A percentile compares a stretch with the other conserved stretches of the same genome.
Conservation (phyloP, 2,113 vertebrate species). For the Corvus hawaiiensis region DNA sequence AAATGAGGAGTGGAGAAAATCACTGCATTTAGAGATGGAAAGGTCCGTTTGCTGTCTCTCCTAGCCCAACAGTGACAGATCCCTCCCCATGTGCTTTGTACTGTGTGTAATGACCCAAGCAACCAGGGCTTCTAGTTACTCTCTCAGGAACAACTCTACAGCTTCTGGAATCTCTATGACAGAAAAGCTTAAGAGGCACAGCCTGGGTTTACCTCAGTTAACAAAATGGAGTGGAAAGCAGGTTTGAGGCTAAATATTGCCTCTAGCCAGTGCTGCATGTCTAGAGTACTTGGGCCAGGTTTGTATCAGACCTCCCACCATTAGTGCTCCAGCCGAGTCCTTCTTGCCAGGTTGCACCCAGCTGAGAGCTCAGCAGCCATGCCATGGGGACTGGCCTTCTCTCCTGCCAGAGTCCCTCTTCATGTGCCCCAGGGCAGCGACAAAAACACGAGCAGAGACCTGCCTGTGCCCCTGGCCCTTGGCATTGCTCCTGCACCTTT, state of each 20-base stretch:
- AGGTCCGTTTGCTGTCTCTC: conserved; percentile 19
- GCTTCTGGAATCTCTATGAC: background rate
- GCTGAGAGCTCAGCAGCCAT: background rate
- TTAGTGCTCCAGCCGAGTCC: background rate
- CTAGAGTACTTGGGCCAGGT: background rate
- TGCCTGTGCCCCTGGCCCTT: background rate
- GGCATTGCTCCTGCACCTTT: background rate
- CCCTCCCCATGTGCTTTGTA: background rate
- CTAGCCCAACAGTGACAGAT: background rate
- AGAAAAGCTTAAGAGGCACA: background rate
- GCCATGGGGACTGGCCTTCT: background rate
- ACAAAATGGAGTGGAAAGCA: background rate
- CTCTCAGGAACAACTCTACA: background rate
- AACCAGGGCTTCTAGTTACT: background rate
- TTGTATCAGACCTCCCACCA: background rate
- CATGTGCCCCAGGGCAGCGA: rapidly evolving
- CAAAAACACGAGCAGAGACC: background rate
- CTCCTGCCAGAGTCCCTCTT: background rate
- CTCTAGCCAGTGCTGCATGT: background rate
- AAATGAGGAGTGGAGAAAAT: conserved; percentile 43
- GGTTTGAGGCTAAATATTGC: background rate
- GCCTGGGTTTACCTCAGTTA: background rate
- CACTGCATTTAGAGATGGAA: background rate
- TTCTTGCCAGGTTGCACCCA: background rate
- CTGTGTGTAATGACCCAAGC: conserved; percentile 19